Percentiles rank a stretch among this genome's conserved stretches.
These are phyloP conservation scores for Neolamprologus sp. DNA, from an alignment of 2,113 vertebrate species.

Conservation along the genomic window DNA sequence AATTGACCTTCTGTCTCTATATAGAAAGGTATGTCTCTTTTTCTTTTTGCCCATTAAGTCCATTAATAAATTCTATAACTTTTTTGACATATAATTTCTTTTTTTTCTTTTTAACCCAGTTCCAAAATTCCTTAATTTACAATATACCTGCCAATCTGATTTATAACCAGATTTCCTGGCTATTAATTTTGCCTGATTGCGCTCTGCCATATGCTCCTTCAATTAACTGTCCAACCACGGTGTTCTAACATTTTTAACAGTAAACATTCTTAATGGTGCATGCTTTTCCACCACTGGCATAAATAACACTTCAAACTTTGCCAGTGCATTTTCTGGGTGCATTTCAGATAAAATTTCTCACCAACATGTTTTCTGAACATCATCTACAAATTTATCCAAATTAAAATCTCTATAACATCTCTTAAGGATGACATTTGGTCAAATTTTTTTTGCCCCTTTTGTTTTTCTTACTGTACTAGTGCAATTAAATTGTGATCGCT, in stretches of 20 bases:
- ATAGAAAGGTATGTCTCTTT: neutral
- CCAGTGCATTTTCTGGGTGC: neutral
- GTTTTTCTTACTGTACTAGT: neutral
- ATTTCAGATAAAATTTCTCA: neutral
- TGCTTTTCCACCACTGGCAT: neutral
- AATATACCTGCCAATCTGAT: neutral
- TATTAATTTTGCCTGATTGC: neutral
- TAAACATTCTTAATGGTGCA: neutral
- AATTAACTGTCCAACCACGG: neutral
- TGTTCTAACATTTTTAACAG: neutral
- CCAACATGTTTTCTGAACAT: neutral
- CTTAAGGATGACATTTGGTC: neutral
- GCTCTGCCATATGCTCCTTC: neutral
- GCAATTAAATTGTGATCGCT: neutral
- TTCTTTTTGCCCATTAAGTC: neutral
- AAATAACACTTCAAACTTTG: neutral
- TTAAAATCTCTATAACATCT: neutral
- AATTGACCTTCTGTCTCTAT: neutral
- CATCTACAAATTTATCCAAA: neutral
- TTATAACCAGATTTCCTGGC: neutral
- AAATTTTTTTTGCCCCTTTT: neutral
- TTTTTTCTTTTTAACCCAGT: neutral
- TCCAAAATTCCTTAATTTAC: neutral
- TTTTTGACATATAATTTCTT: neutral
- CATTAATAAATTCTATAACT: neutral